phyloP scores from a whole-genome alignment of 2,797 vertebrate species.

The Pagetopsis macropterus region DNA sequence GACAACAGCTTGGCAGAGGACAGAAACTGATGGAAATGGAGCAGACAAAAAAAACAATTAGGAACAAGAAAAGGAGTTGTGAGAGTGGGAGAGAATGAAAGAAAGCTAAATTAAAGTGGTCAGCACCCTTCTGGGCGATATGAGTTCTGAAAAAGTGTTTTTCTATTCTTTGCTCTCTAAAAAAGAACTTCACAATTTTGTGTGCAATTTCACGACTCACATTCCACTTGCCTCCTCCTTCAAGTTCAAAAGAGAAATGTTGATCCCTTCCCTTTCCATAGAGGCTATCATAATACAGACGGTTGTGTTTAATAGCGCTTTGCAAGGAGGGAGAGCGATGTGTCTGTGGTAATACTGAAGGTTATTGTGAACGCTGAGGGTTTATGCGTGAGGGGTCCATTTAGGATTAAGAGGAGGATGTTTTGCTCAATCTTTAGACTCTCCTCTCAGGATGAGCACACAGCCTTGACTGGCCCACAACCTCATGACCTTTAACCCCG shows the following conservation, averaged over 20 bases:
- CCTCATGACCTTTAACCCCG: constrained; percentile 34
- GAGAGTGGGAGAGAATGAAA: constrained; percentile 47
- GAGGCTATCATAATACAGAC: constrained; percentile 28
- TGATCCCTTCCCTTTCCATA: constrained; percentile 29
- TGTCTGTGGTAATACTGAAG: constrained; percentile 34
- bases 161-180: constrained; percentile 30
- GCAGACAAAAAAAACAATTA: constrained; percentile 40
- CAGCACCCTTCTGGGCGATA: constrained; percentile 28
- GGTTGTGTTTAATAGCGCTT: constrained; percentile 37
- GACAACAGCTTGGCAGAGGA: constrained; percentile 65
- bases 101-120: constrained; percentile 44
- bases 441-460: constrained; percentile 23
- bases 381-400: constrained; percentile 55
- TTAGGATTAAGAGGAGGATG: constrained; percentile 48
- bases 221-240: constrained; percentile 35
- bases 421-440: constrained; percentile 21
- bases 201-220: constrained; percentile 44
- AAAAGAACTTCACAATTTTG: constrained; percentile 26
- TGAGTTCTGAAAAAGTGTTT: constrained; percentile 40
- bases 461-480: constrained; percentile 2
- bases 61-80: constrained; percentile 32
- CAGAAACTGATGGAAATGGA: constrained; percentile 53
- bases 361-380: constrained; percentile 43
- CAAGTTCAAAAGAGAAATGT: constrained; percentile 23
- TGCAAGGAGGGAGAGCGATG: constrained; percentile 21